phyloP scores from a whole-genome alignment of 2,797 vertebrate genomes.

The Emydoidea blandingii region DNA sequence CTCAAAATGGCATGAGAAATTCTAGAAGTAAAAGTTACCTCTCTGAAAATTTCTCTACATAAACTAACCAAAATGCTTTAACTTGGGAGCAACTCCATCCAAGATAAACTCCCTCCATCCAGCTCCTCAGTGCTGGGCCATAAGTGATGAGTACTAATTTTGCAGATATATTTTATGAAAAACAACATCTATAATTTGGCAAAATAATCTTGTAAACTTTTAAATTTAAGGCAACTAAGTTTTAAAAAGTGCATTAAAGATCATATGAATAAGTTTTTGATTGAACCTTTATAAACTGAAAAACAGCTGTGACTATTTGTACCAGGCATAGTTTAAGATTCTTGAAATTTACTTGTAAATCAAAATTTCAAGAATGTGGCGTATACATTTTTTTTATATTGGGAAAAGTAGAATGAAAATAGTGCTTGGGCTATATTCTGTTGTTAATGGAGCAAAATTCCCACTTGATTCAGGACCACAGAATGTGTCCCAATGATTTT shows the following conservation, averaged over 20 bases:
- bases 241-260: neutral
- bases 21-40: neutral
- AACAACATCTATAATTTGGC: neutral
- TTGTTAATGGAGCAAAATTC: neutral
- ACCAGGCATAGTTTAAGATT: neutral
- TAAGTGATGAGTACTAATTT: neutral
- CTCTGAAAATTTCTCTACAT: neutral
- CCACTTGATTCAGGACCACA: neutral
- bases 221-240: neutral
- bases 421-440: neutral
- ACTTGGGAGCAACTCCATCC: neutral
- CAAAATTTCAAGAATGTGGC: neutral
- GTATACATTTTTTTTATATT: constrained; percentile 33
- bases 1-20: neutral
- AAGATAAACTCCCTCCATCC: neutral
- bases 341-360: neutral
- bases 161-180: neutral
- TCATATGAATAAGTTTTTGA: neutral
- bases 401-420: neutral
- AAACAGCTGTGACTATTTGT: neutral
- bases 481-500: neutral
- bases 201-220: neutral
- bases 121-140: neutral
- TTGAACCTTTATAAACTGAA: neutral
- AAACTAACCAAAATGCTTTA: neutral